Conservation (phyloP, 2,113 vertebrate species). For the Corvus cornix region DNA sequence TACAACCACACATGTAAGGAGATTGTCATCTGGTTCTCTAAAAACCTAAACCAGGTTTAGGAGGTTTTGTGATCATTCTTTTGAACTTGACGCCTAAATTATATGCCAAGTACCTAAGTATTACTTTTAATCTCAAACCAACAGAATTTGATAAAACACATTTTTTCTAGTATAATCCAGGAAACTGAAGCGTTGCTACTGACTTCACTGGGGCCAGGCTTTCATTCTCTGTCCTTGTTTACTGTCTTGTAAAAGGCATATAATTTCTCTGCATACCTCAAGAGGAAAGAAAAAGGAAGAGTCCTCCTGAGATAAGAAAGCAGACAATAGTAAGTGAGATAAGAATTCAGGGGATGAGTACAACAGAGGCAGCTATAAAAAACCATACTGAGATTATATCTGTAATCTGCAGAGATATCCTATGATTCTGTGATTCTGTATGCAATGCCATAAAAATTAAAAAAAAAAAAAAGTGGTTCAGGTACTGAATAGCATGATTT, state of each 20-base stretch:
- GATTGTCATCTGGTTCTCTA: neutral
- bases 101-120: neutral
- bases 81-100: neutral
- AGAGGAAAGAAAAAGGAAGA: slow-evolving; percentile 34
- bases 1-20: neutral
- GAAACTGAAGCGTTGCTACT: neutral
- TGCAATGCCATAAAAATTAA: neutral
- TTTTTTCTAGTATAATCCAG: neutral
- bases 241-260: neutral
- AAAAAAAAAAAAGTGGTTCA: neutral
- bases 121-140: neutral
- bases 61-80: neutral
- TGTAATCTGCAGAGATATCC: neutral
- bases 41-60: neutral
- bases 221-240: slow-evolving; percentile 31
- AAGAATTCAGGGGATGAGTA: slow-evolving; percentile 23
- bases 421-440: neutral
- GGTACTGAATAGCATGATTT: neutral
- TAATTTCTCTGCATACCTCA: neutral
- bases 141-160: neutral
- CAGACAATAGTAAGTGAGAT: slow-evolving; percentile 37
- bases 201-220: neutral
- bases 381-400: neutral
- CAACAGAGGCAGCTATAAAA: slow-evolving; percentile 18
- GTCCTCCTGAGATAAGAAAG: slow-evolving; percentile 32